These are phyloP conservation scores for Drosophila lacteicornis DNA, from an alignment of 1,140 invertebrate species.

Conservation along the genomic window DNA sequence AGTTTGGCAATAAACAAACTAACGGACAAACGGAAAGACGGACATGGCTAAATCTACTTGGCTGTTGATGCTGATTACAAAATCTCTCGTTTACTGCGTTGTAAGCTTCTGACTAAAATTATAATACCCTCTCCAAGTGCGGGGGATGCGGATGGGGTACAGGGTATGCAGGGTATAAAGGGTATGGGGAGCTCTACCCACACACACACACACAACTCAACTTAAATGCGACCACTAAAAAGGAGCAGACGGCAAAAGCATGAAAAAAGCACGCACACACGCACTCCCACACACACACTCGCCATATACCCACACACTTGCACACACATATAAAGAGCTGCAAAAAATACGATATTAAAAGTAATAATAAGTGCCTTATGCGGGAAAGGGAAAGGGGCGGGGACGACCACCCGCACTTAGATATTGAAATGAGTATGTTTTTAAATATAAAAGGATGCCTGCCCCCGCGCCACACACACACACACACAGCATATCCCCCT, in stretches of 20 bases:
- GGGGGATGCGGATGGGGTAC: neutral
- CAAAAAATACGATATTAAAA: conserved; percentile 74
- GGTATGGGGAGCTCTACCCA: neutral
- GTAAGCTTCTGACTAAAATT: neutral
- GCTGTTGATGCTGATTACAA: neutral
- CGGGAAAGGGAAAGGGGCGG: neutral
- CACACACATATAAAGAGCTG: conserved; percentile 22
- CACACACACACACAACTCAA: conserved; percentile 40
- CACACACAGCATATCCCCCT: conserved; percentile 39
- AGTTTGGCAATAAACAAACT: too few relatives aligned
- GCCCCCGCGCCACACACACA: conserved; percentile 29
- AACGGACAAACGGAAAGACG: too few relatives aligned
- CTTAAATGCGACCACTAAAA: conserved; percentile 65
- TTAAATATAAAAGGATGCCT: conserved; percentile 81
- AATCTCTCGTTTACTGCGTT: neutral
- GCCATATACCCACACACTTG: conserved; percentile 2
- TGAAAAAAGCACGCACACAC: conserved; percentile 52
- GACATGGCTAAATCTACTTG: neutral
- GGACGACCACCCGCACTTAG: conserved; percentile 63
- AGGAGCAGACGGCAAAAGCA: conserved; percentile 53
- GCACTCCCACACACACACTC: conserved; percentile 22
- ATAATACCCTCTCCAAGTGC: neutral
- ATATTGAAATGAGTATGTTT: conserved; percentile 82
- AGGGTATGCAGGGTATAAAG: neutral
- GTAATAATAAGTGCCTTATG: conserved; percentile 82